Percentiles rank a stretch among this genome's conserved stretches.
Evolutionary conservation across 2,888 invertebrate genomes (phyloP).

Genomic region (Ernsta delagoae): DNA sequence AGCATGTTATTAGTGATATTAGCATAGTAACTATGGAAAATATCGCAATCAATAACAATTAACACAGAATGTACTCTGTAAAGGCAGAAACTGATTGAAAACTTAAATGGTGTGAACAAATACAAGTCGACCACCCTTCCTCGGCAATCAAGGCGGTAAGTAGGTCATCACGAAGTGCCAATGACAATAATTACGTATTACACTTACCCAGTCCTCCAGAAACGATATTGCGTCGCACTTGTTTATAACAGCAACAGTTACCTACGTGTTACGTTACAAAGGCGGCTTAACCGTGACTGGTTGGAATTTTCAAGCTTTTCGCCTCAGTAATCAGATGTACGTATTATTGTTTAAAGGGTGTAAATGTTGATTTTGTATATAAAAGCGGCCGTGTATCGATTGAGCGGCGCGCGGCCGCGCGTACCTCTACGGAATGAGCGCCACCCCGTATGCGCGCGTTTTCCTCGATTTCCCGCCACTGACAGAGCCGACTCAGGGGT

Average conservation of each 20-base stretch:
- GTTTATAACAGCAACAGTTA: conserved; percentile 44
- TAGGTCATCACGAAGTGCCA: conserved; percentile 79
- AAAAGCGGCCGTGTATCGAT: conserved; percentile 66
- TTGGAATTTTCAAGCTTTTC: conserved; percentile 11
- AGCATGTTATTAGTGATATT: too few species aligned
- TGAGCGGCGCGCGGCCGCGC: conserved; percentile 77
- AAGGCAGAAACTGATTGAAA: conserved; percentile 34
- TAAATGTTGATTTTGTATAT: conserved; percentile 42
- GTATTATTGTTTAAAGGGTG: conserved; percentile 24
- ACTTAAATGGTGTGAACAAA: conserved; percentile 6
- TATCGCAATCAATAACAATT: conserved; percentile 23
- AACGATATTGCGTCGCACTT: conserved; percentile 68
- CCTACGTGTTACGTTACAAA: conserved; percentile 23
- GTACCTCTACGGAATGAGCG: conserved; percentile 70
- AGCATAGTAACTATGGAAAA: too few species aligned
- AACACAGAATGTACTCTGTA: conserved; percentile 34
- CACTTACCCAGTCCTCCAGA: conserved; percentile 68
- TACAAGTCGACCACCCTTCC: conserved; percentile 19
- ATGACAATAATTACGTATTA: conserved; percentile 65
- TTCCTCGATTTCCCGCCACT: conserved; percentile 76
- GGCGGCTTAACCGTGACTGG: too few species aligned
- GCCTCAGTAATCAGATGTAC: conserved; percentile 3
- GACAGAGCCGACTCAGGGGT: conserved; percentile 41
- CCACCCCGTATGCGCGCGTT: conserved; percentile 72
- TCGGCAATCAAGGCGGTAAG: conserved; percentile 47